Evolutionary conservation across 2,113 vertebrate species (phyloP).

Genomic region (Cnemophilus loriae): DNA sequence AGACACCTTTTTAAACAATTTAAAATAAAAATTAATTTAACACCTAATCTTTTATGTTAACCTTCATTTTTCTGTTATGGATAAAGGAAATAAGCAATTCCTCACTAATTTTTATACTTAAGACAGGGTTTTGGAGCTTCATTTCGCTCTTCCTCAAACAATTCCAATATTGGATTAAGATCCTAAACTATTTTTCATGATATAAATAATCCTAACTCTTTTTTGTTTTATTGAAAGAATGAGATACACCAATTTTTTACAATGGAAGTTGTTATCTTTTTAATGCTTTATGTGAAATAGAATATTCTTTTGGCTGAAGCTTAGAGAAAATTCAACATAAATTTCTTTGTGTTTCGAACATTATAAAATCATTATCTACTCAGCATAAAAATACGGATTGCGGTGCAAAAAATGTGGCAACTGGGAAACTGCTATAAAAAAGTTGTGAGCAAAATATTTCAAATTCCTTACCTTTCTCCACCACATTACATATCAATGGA

Average conservation of each 20-base stretch:
- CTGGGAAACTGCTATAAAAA: not conserved
- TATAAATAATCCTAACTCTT: not conserved
- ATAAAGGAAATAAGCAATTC: not conserved
- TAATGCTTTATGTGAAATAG: not conserved
- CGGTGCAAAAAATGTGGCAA: not conserved
- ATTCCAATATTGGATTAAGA: not conserved
- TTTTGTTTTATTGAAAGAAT: not conserved
- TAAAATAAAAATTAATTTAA: not conserved
- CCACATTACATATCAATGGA: not conserved
- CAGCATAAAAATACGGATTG: not conserved
- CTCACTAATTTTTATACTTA: not conserved
- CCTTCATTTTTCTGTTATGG: not conserved
- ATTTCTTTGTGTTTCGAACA: not conserved
- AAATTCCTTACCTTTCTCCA: not conserved
- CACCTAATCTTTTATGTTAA: not conserved
- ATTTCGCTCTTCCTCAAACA: not conserved
- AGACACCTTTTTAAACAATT: not conserved
- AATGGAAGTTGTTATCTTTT: not conserved
- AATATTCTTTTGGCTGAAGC: not conserved
- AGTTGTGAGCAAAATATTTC: not conserved
- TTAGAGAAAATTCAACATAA: not conserved
- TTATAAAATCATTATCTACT: not conserved
- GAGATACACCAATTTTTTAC: not conserved
- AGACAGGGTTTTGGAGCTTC: not conserved
- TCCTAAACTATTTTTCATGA: not conserved